Conservation (phyloP, 1,140 invertebrate genomes). For the Euura lappo region DNA sequence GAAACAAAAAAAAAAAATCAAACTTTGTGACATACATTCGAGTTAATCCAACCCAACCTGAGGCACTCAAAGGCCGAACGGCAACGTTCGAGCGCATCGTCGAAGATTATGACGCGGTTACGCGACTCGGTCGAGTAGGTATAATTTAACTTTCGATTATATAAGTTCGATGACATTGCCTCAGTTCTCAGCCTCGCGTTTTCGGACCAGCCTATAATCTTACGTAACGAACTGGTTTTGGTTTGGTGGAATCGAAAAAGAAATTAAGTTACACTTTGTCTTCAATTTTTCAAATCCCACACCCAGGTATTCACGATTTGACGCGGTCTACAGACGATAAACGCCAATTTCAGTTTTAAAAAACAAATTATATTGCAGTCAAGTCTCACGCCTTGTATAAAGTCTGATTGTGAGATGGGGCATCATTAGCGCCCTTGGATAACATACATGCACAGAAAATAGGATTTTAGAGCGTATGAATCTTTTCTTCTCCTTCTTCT, state of each 20-base stretch:
- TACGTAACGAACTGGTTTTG: not conserved
- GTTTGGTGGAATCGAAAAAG: not conserved
- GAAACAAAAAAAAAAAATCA: conserved; percentile 15
- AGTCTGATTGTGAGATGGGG: too few species aligned
- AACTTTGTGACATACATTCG: conserved; percentile 23
- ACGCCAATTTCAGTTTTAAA: too few species aligned
- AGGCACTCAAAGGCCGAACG: not conserved
- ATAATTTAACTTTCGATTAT: conserved; percentile 34
- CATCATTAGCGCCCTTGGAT: too few species aligned
- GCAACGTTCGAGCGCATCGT: not conserved
- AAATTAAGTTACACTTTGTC: not conserved
- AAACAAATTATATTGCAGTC: too few species aligned
- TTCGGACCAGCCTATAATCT: not conserved
- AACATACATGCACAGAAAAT: too few species aligned
- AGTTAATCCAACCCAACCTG: not conserved
- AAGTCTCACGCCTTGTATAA: too few species aligned
- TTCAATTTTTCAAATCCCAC: too few species aligned
- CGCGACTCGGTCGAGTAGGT: conserved; percentile 25
- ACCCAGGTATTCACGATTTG: too few species aligned
- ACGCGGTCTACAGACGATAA: too few species aligned
- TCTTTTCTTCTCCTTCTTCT: too few species aligned
- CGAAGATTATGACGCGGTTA: conserved; percentile 20
- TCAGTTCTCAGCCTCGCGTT: conserved; percentile 29
- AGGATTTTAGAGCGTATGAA: too few species aligned
- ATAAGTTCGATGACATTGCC: conserved; percentile 55